Base-by-base conservation (phyloP, 1,140 invertebrate genomes). In the Hypsibius dujardini region DNA sequence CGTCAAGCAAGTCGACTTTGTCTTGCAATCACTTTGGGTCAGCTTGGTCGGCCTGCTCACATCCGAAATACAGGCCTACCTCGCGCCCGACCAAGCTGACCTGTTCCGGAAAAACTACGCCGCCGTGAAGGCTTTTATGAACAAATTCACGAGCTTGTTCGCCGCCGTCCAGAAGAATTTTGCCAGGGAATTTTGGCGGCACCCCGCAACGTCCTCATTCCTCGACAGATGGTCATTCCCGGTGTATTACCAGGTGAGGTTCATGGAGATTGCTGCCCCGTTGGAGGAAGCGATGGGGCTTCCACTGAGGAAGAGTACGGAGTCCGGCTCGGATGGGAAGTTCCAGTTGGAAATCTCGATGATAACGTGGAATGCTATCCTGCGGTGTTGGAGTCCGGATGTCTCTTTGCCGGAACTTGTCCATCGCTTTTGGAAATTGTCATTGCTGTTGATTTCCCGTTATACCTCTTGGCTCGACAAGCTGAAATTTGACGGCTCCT, bases 221-320 rank as follows among this genome's bases (percentile, higher is more conserved):
- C 82, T 90, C 69, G 84, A 86, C 71, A 87, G 88, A 75, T 96
- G 92, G 89, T 95, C 94, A 81, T 82, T 95, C 46, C 88, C 90
- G 47, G 90, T 96, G 28, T 95, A 96, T 79, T 95, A 91, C 80
- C 92, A 95, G 82, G 92, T 95, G 76, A 83, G 84, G 74, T 82
- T 92, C 82, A 90, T 93, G 83, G 89, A 93, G 82, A 89, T 94
- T 77, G 90, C 87, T 69, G 85, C 86, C 74, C 62, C 62, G 62
- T 12, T 67, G 12, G 62, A 67, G 42, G 45, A 67, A 42, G 62
- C 7, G n/a, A 28, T 28, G 28, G 28, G 28, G 28, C 28, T 56
- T 56, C n/a, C n/a, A n/a, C n/a, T n/a, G 2, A 74, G 78, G 28
- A 74, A 74, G 70, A 78, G 76, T 71, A 72, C 79, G 40, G 70